These are phyloP conservation scores for Zaprionus lachaisei DNA, from an alignment of 1,140 invertebrate species.

Conservation along the genomic window DNA sequence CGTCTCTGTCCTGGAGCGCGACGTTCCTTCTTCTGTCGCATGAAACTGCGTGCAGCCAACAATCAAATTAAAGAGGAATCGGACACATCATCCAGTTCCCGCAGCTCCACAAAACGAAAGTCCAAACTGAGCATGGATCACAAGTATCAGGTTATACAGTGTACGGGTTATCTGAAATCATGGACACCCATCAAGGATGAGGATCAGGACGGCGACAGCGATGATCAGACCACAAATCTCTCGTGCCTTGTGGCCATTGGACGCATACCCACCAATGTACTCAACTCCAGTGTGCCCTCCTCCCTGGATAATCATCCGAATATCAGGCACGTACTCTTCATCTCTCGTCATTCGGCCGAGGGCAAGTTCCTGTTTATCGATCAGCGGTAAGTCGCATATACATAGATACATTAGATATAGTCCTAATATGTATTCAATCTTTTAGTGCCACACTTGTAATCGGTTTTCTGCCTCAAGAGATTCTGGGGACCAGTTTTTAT, in stretches of 20 bases:
- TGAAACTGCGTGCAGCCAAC: constrained; percentile 91
- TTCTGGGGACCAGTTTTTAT: constrained; percentile 96
- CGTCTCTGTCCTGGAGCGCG: constrained; percentile 94
- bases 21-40: constrained; percentile 96
- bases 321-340: constrained; percentile 88
- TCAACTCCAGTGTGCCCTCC: constrained; percentile 74
- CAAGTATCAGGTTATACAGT: constrained; percentile 93
- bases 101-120: constrained; percentile 87
- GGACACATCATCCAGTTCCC: constrained; percentile 88
- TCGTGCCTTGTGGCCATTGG: constrained; percentile 95
- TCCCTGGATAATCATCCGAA: constrained; percentile 84
- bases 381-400: constrained; percentile 87
- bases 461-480: constrained; percentile 96
- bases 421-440: constrained; percentile 22
- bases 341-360: constrained; percentile 95
- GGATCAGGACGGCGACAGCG: constrained; percentile 88
- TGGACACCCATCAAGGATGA: constrained; percentile 93
- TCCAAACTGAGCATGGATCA: constrained; percentile 88
- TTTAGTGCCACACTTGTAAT: constrained; percentile 93
- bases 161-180: constrained; percentile 96
- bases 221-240: constrained; percentile 90
- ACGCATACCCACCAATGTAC: constrained; percentile 87
- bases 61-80: constrained; percentile 90
- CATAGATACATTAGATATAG: neutral
- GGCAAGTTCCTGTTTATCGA: constrained; percentile 99